Evolutionary conservation across 2,113 vertebrate genomes (phyloP).

Genomic region (Onychostoma macrolepis): DNA sequence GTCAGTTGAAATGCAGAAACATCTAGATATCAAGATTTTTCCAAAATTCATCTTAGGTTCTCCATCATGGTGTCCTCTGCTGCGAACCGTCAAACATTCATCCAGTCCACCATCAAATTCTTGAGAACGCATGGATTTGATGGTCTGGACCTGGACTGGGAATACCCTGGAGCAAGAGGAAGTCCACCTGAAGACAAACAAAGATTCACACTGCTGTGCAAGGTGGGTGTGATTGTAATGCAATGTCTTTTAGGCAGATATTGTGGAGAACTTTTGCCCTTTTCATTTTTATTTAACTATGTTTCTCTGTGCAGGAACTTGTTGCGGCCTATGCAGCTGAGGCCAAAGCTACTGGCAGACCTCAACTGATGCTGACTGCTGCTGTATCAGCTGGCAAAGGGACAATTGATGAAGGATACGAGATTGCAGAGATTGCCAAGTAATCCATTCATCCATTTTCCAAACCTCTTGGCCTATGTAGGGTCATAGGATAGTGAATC

Average conservation of each 20-base stretch:
- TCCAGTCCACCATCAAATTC: slow-evolving; percentile 79
- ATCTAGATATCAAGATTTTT: background rate
- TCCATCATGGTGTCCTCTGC: slow-evolving; percentile 75
- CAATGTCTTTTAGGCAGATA: slow-evolving; percentile 58
- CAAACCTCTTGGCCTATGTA: slow-evolving; percentile 50
- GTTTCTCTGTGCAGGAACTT: slow-evolving; percentile 73
- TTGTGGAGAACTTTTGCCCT: slow-evolving; percentile 60
- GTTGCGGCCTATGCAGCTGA: slow-evolving; percentile 75
- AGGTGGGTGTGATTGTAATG: slow-evolving; percentile 63
- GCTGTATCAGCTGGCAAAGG: slow-evolving; percentile 76
- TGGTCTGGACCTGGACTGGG: slow-evolving; percentile 83
- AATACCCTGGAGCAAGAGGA: slow-evolving; percentile 81
- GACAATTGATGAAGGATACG: slow-evolving; percentile 77
- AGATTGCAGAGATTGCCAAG: slow-evolving; percentile 78
- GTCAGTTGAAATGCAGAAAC: background rate
- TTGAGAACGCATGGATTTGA: slow-evolving; percentile 80
- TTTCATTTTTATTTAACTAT: background rate
- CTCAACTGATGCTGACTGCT: slow-evolving; percentile 76
- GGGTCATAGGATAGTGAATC: slow-evolving; percentile 50
- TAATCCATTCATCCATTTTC: slow-evolving; percentile 56
- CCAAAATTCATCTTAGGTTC: slow-evolving; percentile 69
- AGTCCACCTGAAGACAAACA: slow-evolving; percentile 82
- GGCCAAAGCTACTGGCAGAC: slow-evolving; percentile 62
- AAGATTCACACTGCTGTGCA: slow-evolving; percentile 78
- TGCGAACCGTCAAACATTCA: slow-evolving; percentile 77